phyloP scores from a whole-genome alignment of 2,797 vertebrate species.

The Lacerta agilis region DNA sequence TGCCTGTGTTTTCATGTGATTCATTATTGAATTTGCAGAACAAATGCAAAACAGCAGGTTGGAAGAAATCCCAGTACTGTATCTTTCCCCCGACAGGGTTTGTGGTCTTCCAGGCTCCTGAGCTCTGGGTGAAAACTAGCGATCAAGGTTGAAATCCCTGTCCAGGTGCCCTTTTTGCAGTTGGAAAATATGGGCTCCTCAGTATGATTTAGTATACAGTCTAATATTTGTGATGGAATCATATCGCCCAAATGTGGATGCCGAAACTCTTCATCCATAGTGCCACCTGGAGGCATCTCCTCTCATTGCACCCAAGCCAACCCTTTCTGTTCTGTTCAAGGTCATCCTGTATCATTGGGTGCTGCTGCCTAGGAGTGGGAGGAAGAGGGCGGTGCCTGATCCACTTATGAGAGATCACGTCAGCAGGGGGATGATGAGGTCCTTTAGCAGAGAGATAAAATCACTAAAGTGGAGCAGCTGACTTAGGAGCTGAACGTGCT shows the following conservation, averaged over 20 bases:
- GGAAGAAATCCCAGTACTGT: too few relatives aligned
- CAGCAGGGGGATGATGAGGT: background rate
- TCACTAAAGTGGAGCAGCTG: background rate
- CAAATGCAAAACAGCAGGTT: too few relatives aligned
- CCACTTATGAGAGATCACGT: constrained; percentile 8
- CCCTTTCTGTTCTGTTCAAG: background rate
- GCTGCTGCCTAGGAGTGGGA: too few relatives aligned
- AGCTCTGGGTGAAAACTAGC: too few relatives aligned
- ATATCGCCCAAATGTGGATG: background rate
- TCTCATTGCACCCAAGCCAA: background rate
- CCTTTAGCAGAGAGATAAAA: background rate
- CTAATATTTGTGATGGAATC: background rate
- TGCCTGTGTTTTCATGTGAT: too few relatives aligned
- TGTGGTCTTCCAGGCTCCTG: too few relatives aligned
- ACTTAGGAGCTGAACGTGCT: background rate
- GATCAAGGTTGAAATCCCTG: too few relatives aligned
- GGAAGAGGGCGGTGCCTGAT: background rate
- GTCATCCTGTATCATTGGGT: background rate
- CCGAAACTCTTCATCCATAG: background rate
- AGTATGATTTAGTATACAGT: background rate
- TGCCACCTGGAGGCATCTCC: background rate
- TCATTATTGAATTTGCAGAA: too few relatives aligned
- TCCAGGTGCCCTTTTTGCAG: background rate
- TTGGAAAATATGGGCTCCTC: background rate
- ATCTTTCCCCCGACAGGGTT: too few relatives aligned